Evolutionary conservation across 2,113 vertebrate genomes (phyloP).

Genomic region (Cinclus mexicanus): DNA sequence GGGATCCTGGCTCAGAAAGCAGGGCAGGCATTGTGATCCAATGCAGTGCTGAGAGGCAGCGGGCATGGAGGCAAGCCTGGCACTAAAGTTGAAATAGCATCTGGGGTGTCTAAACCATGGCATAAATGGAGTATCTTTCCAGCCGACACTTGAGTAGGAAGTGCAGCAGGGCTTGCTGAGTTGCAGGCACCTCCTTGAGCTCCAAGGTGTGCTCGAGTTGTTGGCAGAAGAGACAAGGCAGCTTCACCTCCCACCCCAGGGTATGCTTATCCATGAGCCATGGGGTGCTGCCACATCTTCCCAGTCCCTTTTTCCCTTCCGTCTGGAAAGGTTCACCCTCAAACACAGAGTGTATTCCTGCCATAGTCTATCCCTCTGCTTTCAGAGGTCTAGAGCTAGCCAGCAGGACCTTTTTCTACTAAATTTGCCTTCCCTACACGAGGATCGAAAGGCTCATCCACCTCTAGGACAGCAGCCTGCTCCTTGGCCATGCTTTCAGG

Average conservation of each 20-base stretch:
- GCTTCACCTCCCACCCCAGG: neutral
- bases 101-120: neutral
- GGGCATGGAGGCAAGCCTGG: neutral
- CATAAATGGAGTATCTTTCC: neutral
- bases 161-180: accelerated
- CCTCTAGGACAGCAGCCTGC: neutral
- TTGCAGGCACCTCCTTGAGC: neutral
- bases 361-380: neutral
- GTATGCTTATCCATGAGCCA: accelerated
- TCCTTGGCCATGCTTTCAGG: neutral
- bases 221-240: neutral
- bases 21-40: neutral
- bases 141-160: neutral
- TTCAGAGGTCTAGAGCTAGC: neutral
- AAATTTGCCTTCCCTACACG: neutral
- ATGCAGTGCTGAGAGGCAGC: accelerated
- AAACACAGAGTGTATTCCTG: neutral
- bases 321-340: neutral
- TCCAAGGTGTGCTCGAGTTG: neutral
- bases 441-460: neutral
- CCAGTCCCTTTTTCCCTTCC: neutral
- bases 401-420: neutral
- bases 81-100: neutral
- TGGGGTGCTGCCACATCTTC: neutral
- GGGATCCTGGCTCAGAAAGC: neutral